A percentile compares a stretch with the other conserved stretches of the same genome.
Evolutionary conservation across 2,888 invertebrate species (phyloP).

Genomic region (Bimastos eiseni): DNA sequence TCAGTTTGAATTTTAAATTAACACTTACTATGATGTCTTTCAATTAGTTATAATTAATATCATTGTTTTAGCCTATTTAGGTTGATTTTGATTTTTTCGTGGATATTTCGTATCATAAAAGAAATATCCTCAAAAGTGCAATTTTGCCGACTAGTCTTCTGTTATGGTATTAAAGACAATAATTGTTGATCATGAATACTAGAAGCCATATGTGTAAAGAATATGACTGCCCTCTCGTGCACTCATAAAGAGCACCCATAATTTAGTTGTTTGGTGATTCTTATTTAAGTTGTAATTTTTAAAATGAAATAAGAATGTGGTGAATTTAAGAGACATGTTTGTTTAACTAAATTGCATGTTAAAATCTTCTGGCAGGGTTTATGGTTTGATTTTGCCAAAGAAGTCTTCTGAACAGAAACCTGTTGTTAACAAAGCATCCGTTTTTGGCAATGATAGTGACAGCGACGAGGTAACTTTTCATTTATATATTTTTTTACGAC

Average conservation of each 20-base stretch:
- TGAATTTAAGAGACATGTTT: not conserved
- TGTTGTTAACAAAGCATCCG: not conserved
- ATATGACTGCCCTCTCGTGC: no score
- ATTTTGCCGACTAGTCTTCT: not conserved
- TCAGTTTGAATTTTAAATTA: not conserved
- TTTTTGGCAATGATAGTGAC: conserved; percentile 27
- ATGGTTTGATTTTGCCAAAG: conserved; percentile 19
- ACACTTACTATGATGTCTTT: not conserved
- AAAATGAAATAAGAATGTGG: not conserved
- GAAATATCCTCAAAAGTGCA: no score
- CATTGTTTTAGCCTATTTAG: not conserved
- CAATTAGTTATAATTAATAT: not conserved
- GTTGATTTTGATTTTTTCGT: no score
- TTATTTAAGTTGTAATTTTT: not conserved
- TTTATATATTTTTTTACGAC: no score
- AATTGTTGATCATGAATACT: no score
- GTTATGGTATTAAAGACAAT: not conserved
- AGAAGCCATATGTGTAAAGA: no score
- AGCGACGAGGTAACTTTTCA: conserved; percentile 9
- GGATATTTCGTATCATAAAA: no score
- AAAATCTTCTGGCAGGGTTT: not conserved
- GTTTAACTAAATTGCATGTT: not conserved
- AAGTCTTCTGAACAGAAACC: not conserved
- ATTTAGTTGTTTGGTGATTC: not conserved
- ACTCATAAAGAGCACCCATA: no score